These are phyloP conservation scores for Steatocranus sp. DNA, from an alignment of 2,797 vertebrate genomes.

Conservation along the genomic window DNA sequence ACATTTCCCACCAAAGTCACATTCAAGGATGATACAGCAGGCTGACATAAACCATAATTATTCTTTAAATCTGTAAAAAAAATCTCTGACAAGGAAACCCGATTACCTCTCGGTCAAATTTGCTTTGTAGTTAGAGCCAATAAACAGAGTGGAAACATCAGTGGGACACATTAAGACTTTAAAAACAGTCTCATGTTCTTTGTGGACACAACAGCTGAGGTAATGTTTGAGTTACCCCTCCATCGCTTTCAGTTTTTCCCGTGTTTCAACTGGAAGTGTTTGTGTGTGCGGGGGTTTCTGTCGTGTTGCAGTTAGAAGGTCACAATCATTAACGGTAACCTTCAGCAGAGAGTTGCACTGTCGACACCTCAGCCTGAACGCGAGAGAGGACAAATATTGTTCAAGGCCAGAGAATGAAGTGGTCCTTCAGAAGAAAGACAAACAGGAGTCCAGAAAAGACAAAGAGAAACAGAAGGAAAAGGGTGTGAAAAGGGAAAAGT, in stretches of 20 bases:
- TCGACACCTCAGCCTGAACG: not conserved
- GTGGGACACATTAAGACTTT: not conserved
- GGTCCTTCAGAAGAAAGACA: not conserved
- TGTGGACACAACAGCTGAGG: constrained; percentile 36
- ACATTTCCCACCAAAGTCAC: not conserved
- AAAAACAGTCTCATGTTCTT: not conserved
- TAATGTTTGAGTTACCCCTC: constrained; percentile 58
- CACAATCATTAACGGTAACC: not conserved
- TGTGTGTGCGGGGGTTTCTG: not conserved
- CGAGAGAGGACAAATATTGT: not conserved
- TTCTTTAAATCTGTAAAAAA: not conserved
- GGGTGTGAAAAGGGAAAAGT: not conserved
- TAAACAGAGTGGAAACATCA: not conserved
- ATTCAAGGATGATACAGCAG: not conserved
- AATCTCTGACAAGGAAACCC: not conserved
- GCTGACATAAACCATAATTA: not conserved
- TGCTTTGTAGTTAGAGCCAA: not conserved
- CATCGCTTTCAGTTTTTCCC: not conserved
- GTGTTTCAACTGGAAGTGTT: not conserved
- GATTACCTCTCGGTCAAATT: not conserved
- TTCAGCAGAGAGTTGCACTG: not conserved
- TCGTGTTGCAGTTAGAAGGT: not conserved
- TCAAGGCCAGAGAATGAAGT: not conserved
- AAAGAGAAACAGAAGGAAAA: not conserved
- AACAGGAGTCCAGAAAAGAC: not conserved